phyloP scores from a whole-genome alignment of 53 echinoderm and acorn worm species.

The Hippasteria phrygiana region DNA sequence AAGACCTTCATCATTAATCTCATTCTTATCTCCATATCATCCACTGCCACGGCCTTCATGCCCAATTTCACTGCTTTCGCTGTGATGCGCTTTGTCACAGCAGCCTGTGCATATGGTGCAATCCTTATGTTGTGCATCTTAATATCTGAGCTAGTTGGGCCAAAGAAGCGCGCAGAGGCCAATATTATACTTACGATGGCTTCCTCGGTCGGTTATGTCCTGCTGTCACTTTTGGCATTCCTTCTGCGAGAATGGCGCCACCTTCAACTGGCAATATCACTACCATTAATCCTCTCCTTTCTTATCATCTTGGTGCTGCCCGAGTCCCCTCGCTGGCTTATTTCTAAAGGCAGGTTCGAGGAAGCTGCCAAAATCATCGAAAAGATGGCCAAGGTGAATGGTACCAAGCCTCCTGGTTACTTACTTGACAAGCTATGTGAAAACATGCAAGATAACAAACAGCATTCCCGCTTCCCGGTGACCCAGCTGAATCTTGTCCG shows the following conservation, averaged over 20 bases:
- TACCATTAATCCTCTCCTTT: not conserved
- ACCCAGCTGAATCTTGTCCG: constrained; percentile 15
- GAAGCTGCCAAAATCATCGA: not conserved
- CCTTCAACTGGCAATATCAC: not conserved
- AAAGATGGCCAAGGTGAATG: not conserved
- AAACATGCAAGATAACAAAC: not conserved
- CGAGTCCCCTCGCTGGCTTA: constrained; percentile 32
- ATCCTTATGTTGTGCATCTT: constrained; percentile 34
- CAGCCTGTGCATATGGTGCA: not conserved
- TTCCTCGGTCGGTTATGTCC: not conserved
- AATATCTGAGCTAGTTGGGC: constrained; percentile 16
- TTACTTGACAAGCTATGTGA: not conserved
- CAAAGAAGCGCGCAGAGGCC: not conserved
- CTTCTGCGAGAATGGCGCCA: constrained; percentile 20
- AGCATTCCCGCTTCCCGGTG: not conserved
- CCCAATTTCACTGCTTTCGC: not conserved
- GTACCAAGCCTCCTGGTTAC: not conserved
- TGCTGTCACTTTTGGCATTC: not conserved
- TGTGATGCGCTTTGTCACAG: constrained; percentile 14
- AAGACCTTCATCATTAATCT: not conserved
- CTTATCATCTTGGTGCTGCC: not conserved
- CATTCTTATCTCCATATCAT: not conserved
- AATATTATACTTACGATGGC: not conserved
- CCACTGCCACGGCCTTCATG: constrained; percentile 9
- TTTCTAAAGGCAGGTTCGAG: not conserved